phyloP scores from a whole-genome alignment of 2,797 vertebrate species.

The Hoplostethus atlanticus region DNA sequence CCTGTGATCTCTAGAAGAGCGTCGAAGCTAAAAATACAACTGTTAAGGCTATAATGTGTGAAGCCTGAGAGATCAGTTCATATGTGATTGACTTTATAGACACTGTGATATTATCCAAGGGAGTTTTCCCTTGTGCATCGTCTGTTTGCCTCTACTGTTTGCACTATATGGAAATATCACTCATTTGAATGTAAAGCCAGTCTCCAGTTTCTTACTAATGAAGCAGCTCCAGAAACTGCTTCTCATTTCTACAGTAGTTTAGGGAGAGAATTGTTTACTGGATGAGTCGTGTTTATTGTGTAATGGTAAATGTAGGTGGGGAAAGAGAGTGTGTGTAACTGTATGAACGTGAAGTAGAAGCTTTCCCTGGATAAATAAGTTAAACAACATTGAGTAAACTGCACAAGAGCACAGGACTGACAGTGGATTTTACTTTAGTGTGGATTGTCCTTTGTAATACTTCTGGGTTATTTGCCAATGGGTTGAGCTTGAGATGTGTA shows the following conservation, averaged over 20 bases:
- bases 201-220: too few species aligned
- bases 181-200: too few species aligned
- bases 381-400: not conserved
- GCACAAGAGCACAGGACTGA: not conserved
- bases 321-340: too few species aligned
- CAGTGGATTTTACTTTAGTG: not conserved
- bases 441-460: not conserved
- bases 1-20: not conserved
- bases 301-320: too few species aligned
- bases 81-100: too few species aligned
- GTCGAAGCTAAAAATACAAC: not conserved
- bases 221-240: too few species aligned
- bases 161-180: too few species aligned
- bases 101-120: not conserved
- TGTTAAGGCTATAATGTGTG: not conserved
- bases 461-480: not conserved
- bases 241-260: too few species aligned
- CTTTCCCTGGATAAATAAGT: too few species aligned
- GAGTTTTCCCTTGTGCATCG: not conserved
- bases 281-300: too few species aligned
- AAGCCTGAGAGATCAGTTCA: not conserved
- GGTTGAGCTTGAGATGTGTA: not conserved
- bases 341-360: too few species aligned
- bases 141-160: not conserved
- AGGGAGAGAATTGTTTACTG: too few species aligned